A percentile compares a stretch with the other conserved stretches of the same genome.
phyloP scores from a whole-genome alignment of 2,113 vertebrate genomes.

The Podarcis cretensis region DNA sequence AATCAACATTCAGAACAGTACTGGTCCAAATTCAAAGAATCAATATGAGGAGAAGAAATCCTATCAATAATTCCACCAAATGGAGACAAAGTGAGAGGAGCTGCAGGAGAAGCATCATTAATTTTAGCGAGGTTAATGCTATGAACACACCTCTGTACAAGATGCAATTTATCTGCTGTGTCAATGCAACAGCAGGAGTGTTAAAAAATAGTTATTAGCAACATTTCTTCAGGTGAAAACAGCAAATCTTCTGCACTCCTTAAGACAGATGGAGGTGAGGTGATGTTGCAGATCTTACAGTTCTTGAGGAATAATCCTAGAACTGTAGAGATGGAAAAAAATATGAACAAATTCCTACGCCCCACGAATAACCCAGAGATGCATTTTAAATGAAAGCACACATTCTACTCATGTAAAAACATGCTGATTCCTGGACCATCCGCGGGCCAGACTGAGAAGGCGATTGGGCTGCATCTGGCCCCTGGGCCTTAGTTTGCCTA shows the following conservation, averaged over 20 bases:
- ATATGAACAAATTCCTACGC: too few species aligned
- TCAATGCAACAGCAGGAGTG: neutral
- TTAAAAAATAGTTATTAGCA: conserved; percentile 30
- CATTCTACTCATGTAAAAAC: too few species aligned
- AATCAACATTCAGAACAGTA: neutral
- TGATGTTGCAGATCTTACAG: neutral
- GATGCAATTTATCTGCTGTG: conserved; percentile 1
- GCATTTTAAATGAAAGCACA: too few species aligned
- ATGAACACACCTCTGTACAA: conserved; percentile 5
- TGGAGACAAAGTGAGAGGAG: neutral
- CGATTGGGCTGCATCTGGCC: too few species aligned
- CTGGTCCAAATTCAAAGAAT: conserved; percentile 18
- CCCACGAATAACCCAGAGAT: too few species aligned
- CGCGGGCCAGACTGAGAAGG: too few species aligned
- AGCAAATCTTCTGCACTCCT: accelerated
- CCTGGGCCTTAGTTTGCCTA: too few species aligned
- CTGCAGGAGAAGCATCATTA: neutral
- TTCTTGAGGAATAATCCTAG: neutral
- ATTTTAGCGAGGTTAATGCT: conserved; percentile 21
- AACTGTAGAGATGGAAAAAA: too few species aligned
- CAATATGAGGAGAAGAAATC: neutral
- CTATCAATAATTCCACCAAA: conserved; percentile 22
- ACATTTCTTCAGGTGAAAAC: neutral
- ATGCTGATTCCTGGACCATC: too few species aligned
- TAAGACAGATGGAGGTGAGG: neutral